A percentile compares a stretch with the other conserved stretches of the same genome.
Conservation (phyloP, 2,113 vertebrate genomes). For the Panthera leo region DNA sequence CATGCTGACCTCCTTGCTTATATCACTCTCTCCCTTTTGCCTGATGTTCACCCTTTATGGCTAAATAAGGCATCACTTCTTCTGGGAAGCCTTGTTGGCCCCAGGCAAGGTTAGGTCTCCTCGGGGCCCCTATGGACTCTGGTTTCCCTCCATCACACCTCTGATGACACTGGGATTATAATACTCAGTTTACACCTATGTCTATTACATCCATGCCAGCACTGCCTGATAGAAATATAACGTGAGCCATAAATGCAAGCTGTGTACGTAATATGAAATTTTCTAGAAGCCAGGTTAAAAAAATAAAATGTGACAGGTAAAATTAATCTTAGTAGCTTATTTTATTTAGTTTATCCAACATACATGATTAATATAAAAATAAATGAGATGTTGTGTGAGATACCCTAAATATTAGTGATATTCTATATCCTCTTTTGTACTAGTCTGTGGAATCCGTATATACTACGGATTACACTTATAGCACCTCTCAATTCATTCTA, state of each 20-base stretch:
- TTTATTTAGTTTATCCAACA: not conserved
- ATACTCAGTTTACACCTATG: not conserved
- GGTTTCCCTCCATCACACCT: not conserved
- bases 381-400: not conserved
- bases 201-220: not conserved
- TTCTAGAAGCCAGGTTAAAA: not conserved
- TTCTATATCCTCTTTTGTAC: not conserved
- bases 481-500: not conserved
- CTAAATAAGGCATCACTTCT: not conserved
- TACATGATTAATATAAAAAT: slow-evolving; percentile 17
- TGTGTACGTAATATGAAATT: not conserved
- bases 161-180: not conserved
- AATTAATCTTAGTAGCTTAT: slow-evolving; percentile 21
- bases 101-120: not conserved
- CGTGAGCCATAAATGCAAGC: not conserved
- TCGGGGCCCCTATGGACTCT: not conserved
- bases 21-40: not conserved
- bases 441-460: not conserved
- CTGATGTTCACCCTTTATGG: not conserved
- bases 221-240: not conserved
- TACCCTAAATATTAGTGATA: not conserved
- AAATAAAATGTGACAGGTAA: slow-evolving; percentile 20
- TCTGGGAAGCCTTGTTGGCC: not conserved
- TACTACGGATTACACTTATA: not conserved
- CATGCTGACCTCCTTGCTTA: not conserved